phyloP scores from a whole-genome alignment of 2,888 invertebrate species.

The Napeogenes inachia region DNA sequence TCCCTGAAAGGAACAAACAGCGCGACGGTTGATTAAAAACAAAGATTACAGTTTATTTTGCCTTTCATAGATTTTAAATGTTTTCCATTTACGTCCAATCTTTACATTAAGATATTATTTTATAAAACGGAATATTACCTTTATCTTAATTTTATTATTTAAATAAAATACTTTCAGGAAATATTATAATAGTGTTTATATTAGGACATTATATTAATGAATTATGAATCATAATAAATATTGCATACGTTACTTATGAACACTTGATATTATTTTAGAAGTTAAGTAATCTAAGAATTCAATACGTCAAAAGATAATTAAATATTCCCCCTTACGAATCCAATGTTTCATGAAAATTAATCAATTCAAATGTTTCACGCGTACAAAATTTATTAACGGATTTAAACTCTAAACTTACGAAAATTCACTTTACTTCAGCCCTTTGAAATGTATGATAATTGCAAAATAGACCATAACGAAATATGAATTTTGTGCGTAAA shows the following conservation, averaged over 20 bases:
- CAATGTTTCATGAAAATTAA: conserved; percentile 20
- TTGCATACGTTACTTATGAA: too few species aligned
- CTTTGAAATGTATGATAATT: conserved; percentile 46
- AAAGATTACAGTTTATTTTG: conserved; percentile 19
- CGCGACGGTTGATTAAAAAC: conserved; percentile 21
- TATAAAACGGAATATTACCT: too few species aligned
- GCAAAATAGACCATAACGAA: conserved; percentile 30
- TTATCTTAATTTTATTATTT: too few species aligned
- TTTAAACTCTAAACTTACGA: conserved; percentile 35
- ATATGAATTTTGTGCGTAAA: conserved; percentile 19
- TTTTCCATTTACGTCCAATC: background rate
- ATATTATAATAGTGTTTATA: too few species aligned
- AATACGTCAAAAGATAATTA: conserved; percentile 4
- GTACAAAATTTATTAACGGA: conserved; percentile 34
- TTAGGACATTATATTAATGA: too few species aligned
- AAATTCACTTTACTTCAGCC: conserved; percentile 40
- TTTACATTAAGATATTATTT: too few species aligned
- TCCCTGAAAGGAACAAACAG: conserved; percentile 20
- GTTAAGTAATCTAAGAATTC: background rate
- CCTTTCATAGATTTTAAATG: conserved; percentile 15
- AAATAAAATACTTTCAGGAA: too few species aligned
- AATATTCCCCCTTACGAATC: background rate
- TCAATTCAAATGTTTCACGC: conserved; percentile 31
- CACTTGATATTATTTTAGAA: too few species aligned
- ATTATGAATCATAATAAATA: too few species aligned